Conservation (phyloP, 2,888 invertebrate genomes). For the Eupsilia transversa region DNA sequence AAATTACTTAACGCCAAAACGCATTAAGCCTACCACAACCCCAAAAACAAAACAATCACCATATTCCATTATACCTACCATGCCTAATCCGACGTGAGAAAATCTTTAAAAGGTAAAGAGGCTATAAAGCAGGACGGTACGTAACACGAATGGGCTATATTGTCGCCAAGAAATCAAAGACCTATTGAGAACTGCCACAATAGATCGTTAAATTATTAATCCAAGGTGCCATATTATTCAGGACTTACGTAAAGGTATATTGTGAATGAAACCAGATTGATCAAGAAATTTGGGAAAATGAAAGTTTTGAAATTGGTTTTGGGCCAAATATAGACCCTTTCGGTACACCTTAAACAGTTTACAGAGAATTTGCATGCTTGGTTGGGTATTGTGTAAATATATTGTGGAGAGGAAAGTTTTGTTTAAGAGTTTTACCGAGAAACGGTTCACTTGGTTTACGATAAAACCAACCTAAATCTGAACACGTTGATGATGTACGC, state of each 20-base stretch:
- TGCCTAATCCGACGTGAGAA: slow-evolving; percentile 31
- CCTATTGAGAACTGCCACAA: slow-evolving; percentile 55
- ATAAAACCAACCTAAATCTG: slow-evolving; percentile 2
- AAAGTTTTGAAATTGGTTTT: background rate
- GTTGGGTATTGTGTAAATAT: slow-evolving; percentile 10
- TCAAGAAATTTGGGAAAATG: background rate
- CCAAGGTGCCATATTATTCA: slow-evolving; percentile 45
- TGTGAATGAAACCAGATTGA: slow-evolving; percentile 9
- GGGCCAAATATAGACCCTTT: slow-evolving; percentile 26
- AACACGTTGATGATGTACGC: slow-evolving; percentile 10
- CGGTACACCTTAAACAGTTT: slow-evolving; percentile 13
- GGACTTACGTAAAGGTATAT: slow-evolving; percentile 28
- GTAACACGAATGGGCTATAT: slow-evolving; percentile 43
- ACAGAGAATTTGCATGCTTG: background rate
- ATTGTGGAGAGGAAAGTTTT: slow-evolving; percentile 7
- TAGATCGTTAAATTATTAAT: slow-evolving; percentile 59
- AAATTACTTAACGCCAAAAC: background rate
- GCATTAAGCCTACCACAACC: background rate
- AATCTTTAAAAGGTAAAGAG: slow-evolving; percentile 27
- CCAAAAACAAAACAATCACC: background rate
- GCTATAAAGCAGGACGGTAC: slow-evolving; percentile 31
- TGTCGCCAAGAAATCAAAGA: slow-evolving; percentile 47
- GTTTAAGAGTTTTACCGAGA: slow-evolving; percentile 11
- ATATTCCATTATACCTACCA: slow-evolving; percentile 6
- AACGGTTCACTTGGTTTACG: slow-evolving; percentile 11